Evolutionary conservation across 1,140 invertebrate species (phyloP).

Genomic region (Aphelenchoides fujianensis): DNA sequence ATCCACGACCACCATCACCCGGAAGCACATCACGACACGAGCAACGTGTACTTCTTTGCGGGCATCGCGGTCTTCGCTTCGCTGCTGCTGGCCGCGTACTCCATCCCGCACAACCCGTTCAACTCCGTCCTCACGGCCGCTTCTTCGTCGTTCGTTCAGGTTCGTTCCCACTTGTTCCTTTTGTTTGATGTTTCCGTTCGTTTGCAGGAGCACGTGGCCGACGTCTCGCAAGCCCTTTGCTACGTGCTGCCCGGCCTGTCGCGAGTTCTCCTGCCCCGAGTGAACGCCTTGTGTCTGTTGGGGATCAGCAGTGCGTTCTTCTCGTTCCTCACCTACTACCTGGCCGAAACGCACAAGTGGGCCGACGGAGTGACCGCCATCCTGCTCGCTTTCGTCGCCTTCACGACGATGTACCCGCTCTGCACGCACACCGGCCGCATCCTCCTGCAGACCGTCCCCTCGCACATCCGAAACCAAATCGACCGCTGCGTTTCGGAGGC

Average conservation of each 20-base stretch:
- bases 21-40: conserved; percentile 28
- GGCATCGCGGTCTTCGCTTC: conserved; percentile 36
- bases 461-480: conserved; percentile 59
- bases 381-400: conserved; percentile 53
- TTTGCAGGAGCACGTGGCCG: conserved; percentile 59
- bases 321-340: conserved; percentile 46
- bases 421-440: conserved; percentile 59
- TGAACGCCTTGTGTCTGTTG: conserved; percentile 55
- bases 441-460: conserved; percentile 57
- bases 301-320: conserved; percentile 36
- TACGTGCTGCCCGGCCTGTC: conserved; percentile 58
- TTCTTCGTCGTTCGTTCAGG: conserved; percentile 46
- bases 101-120: conserved; percentile 54
- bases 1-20: conserved; percentile 54
- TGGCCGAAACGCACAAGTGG: conserved; percentile 48
- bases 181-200: conserved; percentile 11
- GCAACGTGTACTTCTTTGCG: conserved; percentile 44
- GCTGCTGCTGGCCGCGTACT: conserved; percentile 55
- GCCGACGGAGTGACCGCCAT: conserved; percentile 50
- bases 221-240: conserved; percentile 57
- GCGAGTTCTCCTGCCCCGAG: conserved; percentile 53
- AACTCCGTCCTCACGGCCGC: conserved; percentile 56
- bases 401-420: conserved; percentile 58
- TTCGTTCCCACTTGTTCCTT: conserved; percentile 23
- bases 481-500: conserved; percentile 65